Evolutionary conservation across 1,140 invertebrate species (phyloP), one percentile per base, ranked within the genome.

Genomic region (Leptonema lineaticorne): DNA sequence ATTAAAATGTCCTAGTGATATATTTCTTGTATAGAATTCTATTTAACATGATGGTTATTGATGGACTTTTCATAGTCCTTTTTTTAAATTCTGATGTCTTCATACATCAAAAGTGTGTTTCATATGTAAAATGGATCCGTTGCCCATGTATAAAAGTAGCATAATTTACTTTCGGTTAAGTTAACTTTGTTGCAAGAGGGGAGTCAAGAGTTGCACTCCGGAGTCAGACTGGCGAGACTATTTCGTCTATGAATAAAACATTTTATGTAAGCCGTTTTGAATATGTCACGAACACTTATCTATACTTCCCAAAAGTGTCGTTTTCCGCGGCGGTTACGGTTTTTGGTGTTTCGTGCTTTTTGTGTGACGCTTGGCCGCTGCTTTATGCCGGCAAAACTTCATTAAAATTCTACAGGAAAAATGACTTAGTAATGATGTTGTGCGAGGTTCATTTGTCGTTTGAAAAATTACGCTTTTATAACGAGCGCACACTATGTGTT

Each of bases 241-340:
- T n/a, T n/a, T n/a, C 3, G 8, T 53, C 22, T 26, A 53, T 53
- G 50, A 53, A 53, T 53, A 53, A 53, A 53, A 53, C 50, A 53
- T 53, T 53, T 53, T 53, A 26, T 26, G 50, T 24, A n/a, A 24
- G 22, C 20, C 50, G 20, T 53, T 53, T 53, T 53, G 37, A 3
- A 41, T 14, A 41, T 16, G 30, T 5, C 11, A 33, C n/a, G n/a
- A n/a, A n/a, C n/a, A n/a, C n/a, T n/a, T 41, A 2, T 41, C 11
- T 41, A 41, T 41, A 41, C 16, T 41, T 41, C 16, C 37, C 50
- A 26, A 45, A 45, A 45, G 37, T 16, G 37, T 45, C 37, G 16
- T 53, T 53, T 26, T 53, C 7, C 50, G 27, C 50, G 9, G 27
- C 50, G 9, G 3, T 53, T 53, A 24, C 22, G 22, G 1, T 53